phyloP scores from a whole-genome alignment of 2,113 vertebrate species.

The Leucoraja erinaceus region DNA sequence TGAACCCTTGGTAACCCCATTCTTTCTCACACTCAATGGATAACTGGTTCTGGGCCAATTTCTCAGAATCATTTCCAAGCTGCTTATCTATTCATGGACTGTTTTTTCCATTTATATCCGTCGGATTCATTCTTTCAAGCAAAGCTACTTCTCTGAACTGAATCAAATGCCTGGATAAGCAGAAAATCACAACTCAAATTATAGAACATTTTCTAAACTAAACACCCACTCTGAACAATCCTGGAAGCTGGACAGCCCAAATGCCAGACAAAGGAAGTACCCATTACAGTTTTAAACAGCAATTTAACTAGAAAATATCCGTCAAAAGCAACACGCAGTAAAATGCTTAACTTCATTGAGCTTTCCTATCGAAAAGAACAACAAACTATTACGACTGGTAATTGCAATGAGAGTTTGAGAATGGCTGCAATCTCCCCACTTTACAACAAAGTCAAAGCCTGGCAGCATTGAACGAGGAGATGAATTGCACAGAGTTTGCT shows the following conservation, averaged over 20 bases:
- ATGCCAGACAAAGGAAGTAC: neutral
- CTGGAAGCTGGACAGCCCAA: neutral
- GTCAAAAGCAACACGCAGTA: neutral
- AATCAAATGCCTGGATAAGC: neutral
- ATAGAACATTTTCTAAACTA: neutral
- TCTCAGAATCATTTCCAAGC: neutral
- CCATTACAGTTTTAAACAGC: conserved; percentile 12
- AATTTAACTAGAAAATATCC: neutral
- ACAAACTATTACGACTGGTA: neutral
- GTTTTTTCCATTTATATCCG: neutral
- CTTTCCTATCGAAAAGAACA: neutral
- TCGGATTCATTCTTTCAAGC: neutral
- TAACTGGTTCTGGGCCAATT: neutral
- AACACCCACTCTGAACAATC: neutral
- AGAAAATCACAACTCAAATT: conserved; percentile 7
- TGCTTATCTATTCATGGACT: conserved; percentile 29
- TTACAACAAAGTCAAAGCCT: neutral
- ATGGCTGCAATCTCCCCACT: neutral
- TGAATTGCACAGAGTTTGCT: neutral
- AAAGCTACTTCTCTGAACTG: neutral
- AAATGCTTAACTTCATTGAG: neutral
- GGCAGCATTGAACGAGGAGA: neutral
- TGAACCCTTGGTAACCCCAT: neutral
- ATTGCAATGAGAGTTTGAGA: neutral
- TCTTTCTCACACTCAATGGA: neutral